Evolutionary conservation across 2,113 vertebrate genomes (phyloP).

Genomic region (Corythoichthys haematopterus): DNA sequence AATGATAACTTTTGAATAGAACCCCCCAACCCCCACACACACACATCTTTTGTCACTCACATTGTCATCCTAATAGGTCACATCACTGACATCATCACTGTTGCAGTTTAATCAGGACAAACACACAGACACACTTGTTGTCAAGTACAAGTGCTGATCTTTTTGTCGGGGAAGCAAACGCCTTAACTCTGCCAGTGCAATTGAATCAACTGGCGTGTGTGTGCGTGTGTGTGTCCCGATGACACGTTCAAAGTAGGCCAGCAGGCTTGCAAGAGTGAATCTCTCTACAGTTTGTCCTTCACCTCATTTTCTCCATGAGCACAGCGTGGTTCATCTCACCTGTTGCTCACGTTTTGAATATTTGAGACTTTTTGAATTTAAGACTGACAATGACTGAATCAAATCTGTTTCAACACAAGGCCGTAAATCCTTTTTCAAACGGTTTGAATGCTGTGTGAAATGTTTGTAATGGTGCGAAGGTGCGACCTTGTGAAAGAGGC

Average conservation of each 20-base stretch:
- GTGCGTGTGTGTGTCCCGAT: not conserved
- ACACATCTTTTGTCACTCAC: too few species aligned
- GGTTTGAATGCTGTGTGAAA: not conserved
- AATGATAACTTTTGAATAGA: too few species aligned
- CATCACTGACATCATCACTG: too few species aligned
- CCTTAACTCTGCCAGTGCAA: not conserved
- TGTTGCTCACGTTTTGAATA: not conserved
- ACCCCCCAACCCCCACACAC: too few species aligned
- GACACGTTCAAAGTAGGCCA: not conserved
- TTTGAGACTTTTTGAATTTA: too few species aligned
- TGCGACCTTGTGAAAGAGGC: slow-evolving; percentile 1
- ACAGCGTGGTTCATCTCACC: not conserved
- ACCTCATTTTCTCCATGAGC: not conserved
- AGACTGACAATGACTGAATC: too few species aligned
- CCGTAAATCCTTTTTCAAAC: not conserved
- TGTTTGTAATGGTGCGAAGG: not conserved
- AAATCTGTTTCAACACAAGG: too few species aligned
- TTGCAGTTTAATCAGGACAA: too few species aligned
- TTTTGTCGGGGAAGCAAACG: not conserved
- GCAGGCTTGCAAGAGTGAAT: not conserved
- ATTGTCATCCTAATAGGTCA: too few species aligned
- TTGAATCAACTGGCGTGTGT: not conserved
- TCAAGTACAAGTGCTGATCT: not conserved
- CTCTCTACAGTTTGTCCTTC: not conserved
- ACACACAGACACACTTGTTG: not conserved